Evolutionary conservation across 2,113 vertebrate species (phyloP).

Genomic region (Emberiza fucata): DNA sequence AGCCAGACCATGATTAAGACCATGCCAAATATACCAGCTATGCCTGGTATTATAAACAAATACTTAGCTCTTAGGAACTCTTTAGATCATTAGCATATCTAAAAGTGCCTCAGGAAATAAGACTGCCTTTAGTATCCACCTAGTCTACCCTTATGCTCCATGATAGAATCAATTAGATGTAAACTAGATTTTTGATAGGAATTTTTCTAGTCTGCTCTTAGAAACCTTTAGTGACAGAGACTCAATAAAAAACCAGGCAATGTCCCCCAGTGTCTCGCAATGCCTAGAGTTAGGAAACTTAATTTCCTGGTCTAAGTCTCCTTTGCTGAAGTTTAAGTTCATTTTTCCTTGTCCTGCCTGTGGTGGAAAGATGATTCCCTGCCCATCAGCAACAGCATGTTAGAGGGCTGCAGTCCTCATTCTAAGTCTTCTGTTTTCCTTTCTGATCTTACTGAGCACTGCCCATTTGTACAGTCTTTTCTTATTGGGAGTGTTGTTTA

Average conservation of each 20-base stretch:
- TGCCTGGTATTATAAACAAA: background rate
- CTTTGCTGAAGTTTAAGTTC: background rate
- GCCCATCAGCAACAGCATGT: background rate
- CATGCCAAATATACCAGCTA: background rate
- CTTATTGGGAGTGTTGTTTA: background rate
- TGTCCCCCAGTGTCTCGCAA: background rate
- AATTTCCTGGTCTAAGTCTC: background rate
- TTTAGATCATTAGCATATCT: background rate
- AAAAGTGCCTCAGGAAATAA: background rate
- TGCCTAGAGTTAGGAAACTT: background rate
- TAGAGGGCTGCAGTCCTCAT: background rate
- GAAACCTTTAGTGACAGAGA: background rate
- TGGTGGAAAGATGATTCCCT: background rate
- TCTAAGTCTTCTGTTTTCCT: background rate
- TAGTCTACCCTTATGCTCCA: background rate
- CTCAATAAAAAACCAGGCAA: background rate
- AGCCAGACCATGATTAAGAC: background rate
- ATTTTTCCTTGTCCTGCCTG: background rate
- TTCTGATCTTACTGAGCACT: background rate
- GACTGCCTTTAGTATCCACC: background rate
- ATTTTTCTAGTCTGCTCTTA: background rate
- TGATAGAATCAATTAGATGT: background rate
- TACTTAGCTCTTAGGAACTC: background rate
- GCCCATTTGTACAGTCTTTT: background rate
- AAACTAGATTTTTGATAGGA: background rate